Evolutionary conservation across 2,113 vertebrate species (phyloP).

Genomic region (Pica pica): DNA sequence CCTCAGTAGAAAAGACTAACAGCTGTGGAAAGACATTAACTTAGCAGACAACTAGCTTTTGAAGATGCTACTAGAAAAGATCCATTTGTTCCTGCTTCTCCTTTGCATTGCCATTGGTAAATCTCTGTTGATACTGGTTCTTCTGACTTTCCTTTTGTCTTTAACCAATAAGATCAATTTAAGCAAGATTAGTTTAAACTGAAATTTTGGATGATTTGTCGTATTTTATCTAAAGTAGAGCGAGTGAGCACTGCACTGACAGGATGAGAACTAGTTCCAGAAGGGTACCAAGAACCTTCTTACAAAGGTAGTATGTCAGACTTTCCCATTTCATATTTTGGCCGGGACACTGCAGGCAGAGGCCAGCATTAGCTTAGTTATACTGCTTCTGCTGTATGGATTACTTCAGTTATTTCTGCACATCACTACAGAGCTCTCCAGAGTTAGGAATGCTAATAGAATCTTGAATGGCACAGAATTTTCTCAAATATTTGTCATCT

Average conservation of each 20-base stretch:
- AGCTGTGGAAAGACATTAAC: neutral
- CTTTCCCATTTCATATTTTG: neutral
- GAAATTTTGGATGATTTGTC: neutral
- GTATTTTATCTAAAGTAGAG: neutral
- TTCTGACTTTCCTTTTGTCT: neutral
- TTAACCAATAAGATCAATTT: neutral
- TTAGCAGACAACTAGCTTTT: neutral
- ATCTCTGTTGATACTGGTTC: neutral
- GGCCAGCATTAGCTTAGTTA: neutral
- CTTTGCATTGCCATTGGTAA: neutral
- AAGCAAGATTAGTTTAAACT: neutral
- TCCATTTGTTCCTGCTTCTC: neutral
- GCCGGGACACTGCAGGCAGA: neutral
- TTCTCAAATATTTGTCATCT: neutral
- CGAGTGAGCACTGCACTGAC: neutral
- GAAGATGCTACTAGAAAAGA: neutral
- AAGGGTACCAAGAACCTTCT: neutral
- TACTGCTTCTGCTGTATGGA: neutral
- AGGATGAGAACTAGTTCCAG: neutral
- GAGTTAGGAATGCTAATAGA: neutral
- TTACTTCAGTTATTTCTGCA: neutral
- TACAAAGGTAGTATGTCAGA: neutral
- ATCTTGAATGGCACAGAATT: neutral
- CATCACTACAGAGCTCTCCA: neutral
- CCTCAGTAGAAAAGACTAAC: neutral